These are phyloP conservation scores for Trichogramma evanescens DNA, from an alignment of 2,888 invertebrate genomes.

Conservation along the genomic window DNA sequence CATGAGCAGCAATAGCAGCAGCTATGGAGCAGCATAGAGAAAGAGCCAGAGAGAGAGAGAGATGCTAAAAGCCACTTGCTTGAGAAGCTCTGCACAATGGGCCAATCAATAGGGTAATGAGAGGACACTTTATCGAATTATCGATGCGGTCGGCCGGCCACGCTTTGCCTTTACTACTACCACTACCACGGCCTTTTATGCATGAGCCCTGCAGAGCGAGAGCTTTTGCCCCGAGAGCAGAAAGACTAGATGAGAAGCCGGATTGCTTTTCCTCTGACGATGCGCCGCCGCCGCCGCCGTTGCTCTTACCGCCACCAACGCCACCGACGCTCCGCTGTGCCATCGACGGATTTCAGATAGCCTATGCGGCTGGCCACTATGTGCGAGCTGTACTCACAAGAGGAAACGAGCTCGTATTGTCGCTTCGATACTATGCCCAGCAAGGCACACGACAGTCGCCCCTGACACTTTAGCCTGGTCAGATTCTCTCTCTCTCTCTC, in stretches of 20 bases:
- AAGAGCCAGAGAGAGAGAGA: no score
- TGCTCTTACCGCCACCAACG: not conserved
- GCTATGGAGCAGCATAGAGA: no score
- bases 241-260: not conserved
- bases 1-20: no score
- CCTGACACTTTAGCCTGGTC: constrained; percentile 39
- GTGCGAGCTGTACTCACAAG: not conserved
- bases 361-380: no score
- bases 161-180: constrained; percentile 29
- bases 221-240: not conserved
- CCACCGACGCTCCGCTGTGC: no score
- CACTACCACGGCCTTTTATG: not conserved
- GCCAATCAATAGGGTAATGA: constrained; percentile 48
- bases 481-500: constrained; percentile 22
- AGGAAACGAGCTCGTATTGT: constrained; percentile 16
- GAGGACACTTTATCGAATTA: constrained; percentile 47
- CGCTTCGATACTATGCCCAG: constrained; percentile 12
- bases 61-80: not conserved
- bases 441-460: constrained; percentile 32
- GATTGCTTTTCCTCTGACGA: not conserved
- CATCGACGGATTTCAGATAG: no score
- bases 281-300: constrained; percentile 13
- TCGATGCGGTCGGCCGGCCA: constrained; percentile 39
- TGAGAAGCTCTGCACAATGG: constrained; percentile 37
- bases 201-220: not conserved